Conservation (phyloP, 2,797 vertebrate genomes). For the Helicolenus hilgendorfi region DNA sequence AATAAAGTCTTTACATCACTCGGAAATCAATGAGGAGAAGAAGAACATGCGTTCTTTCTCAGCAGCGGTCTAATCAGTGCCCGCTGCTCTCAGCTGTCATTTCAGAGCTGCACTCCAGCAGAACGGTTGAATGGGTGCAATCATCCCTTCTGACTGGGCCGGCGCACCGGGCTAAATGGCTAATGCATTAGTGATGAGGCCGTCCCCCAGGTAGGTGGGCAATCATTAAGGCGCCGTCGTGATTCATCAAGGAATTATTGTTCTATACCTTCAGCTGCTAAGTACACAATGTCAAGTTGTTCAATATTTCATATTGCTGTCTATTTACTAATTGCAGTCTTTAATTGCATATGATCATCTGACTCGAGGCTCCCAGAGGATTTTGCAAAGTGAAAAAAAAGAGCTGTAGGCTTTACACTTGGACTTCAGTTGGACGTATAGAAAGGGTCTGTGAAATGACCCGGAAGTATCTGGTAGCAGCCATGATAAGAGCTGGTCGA, state of each 20-base stretch:
- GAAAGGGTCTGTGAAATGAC: too few relatives aligned
- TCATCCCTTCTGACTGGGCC: conserved; percentile 58
- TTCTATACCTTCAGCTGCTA: conserved; percentile 10
- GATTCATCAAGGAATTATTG: conserved; percentile 39
- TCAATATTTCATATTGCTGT: conserved; percentile 61
- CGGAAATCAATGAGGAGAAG: conserved; percentile 63
- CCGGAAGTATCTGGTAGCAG: too few relatives aligned
- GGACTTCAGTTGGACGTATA: background rate
- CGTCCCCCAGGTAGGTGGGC: conserved; percentile 42
- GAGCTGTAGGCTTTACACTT: background rate
- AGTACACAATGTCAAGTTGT: conserved; percentile 2
- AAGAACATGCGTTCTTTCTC: conserved; percentile 18
- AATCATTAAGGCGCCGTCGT: conserved; percentile 49
- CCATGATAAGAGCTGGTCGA: too few relatives aligned
- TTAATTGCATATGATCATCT: conserved; percentile 21
- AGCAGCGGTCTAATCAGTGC: conserved; percentile 65
- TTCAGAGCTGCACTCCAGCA: conserved; percentile 52
- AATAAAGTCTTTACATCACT: conserved; percentile 17
- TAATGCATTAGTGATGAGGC: conserved; percentile 79
- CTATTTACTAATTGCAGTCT: conserved; percentile 25
- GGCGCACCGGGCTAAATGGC: conserved; percentile 61
- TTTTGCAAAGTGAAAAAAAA: background rate
- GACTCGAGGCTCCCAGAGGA: background rate
- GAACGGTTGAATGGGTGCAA: conserved; percentile 59
- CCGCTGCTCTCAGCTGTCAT: conserved; percentile 60